Evolutionary conservation across 2,113 vertebrate species (phyloP).

Genomic region (Fukomys damarensis): DNA sequence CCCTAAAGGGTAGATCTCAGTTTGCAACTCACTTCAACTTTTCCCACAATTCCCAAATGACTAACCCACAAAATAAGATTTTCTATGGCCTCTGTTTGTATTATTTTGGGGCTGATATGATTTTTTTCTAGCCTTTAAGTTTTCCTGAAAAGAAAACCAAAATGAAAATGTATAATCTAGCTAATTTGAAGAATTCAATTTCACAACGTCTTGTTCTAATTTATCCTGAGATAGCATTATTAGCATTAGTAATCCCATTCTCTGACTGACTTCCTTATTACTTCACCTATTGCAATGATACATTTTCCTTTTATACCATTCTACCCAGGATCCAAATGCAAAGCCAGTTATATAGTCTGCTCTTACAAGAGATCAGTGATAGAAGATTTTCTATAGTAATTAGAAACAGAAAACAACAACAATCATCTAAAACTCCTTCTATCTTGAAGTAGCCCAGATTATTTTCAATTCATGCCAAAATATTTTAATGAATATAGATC

Average conservation of each 20-base stretch:
- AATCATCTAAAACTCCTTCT: neutral
- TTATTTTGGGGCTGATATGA: neutral
- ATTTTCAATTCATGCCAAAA: conserved; percentile 28
- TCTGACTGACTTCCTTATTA: neutral
- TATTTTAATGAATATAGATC: neutral
- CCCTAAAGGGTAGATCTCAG: neutral
- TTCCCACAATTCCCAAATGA: neutral
- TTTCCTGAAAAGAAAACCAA: neutral
- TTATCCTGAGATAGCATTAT: neutral
- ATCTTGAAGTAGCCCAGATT: neutral
- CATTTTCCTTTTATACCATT: neutral
- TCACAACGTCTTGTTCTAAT: neutral
- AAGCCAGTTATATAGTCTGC: neutral
- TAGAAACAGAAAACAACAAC: neutral
- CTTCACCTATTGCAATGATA: neutral
- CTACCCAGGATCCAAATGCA: neutral
- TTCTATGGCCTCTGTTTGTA: neutral
- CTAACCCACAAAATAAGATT: neutral
- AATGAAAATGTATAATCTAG: neutral
- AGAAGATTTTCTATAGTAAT: neutral
- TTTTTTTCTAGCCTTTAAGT: neutral
- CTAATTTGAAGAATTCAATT: neutral
- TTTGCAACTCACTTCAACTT: neutral
- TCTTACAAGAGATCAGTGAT: neutral
- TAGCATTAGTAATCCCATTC: neutral